Percentiles rank a stretch among this genome's conserved stretches.
These are phyloP conservation scores for Stegana nigrithorax DNA, from an alignment of 2,888 invertebrate species.

Conservation along the genomic window DNA sequence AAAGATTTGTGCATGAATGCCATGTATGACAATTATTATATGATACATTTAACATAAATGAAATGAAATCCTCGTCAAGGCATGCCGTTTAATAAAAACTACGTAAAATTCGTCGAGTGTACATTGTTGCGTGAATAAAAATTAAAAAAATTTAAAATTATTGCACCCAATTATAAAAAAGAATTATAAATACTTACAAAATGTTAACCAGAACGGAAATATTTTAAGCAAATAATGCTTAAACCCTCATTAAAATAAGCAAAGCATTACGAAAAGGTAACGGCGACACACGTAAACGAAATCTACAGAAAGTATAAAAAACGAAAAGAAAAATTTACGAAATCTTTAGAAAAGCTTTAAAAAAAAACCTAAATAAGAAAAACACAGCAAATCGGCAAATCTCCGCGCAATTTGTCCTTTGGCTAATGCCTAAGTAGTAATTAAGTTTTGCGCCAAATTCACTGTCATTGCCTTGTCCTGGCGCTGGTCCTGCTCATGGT, in stretches of 20 bases:
- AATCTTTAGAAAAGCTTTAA: no score
- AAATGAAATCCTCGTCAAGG: no score
- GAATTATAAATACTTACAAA: constrained; percentile 1
- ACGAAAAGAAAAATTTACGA: not conserved
- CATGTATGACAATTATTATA: no score
- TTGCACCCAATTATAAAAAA: constrained; percentile 43
- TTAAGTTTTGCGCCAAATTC: constrained; percentile 19
- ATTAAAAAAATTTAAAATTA: constrained; percentile 59
- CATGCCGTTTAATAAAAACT: no score
- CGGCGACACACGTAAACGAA: constrained; percentile 34
- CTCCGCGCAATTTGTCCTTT: constrained; percentile 9
- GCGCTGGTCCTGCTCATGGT: no score
- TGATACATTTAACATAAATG: no score
- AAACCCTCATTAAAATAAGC: constrained; percentile 54
- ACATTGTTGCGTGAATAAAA: no score
- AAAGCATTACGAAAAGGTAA: constrained; percentile 18
- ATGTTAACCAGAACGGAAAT: constrained; percentile 48
- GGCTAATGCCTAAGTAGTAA: constrained; percentile 14
- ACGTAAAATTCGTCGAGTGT: no score
- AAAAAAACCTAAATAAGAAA: no score
- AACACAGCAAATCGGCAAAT: not conserved
- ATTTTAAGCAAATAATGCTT: constrained; percentile 55
- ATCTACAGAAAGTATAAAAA: constrained; percentile 5
- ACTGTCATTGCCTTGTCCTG: not conserved
- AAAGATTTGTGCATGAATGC: no score